These are phyloP conservation scores for Euglossa dilemma DNA, from an alignment of 1,140 invertebrate genomes.

Conservation along the genomic window DNA sequence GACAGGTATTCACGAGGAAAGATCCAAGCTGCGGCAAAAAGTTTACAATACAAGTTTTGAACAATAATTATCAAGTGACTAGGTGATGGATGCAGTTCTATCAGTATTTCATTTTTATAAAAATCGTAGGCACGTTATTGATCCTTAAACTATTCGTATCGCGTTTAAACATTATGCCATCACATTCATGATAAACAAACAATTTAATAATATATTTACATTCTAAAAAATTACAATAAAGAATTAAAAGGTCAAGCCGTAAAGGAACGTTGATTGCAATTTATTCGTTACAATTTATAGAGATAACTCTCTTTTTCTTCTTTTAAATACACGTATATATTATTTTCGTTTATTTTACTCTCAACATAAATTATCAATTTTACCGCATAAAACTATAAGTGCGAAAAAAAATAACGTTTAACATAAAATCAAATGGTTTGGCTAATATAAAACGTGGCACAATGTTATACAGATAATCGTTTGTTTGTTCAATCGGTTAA, in stretches of 20 bases:
- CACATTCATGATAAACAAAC: constrained; percentile 61
- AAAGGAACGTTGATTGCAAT: constrained; percentile 61
- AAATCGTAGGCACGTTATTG: constrained; percentile 76
- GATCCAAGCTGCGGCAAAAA: constrained; percentile 72
- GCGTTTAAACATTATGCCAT: constrained; percentile 66
- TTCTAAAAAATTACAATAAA: constrained; percentile 55
- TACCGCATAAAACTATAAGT: constrained; percentile 27
- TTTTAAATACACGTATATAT: not conserved
- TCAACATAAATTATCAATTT: constrained; percentile 53
- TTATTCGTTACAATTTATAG: constrained; percentile 5
- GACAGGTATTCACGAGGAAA: constrained; percentile 67
- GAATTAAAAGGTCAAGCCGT: constrained; percentile 53
- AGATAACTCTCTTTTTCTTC: not conserved
- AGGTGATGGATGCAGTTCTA: constrained; percentile 77
- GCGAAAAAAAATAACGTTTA: constrained; percentile 38
- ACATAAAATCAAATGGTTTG: constrained; percentile 12
- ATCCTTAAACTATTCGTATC: constrained; percentile 63
- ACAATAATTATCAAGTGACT: constrained; percentile 78
- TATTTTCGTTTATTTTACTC: constrained; percentile 1
- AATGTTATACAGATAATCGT: not conserved
- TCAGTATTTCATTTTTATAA: constrained; percentile 70
- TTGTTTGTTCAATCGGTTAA: not conserved
- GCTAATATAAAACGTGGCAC: constrained; percentile 18
- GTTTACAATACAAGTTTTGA: constrained; percentile 72
- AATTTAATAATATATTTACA: constrained; percentile 70